Conservation (phyloP, 2,888 invertebrate species). For the Proisotoma minuta region DNA sequence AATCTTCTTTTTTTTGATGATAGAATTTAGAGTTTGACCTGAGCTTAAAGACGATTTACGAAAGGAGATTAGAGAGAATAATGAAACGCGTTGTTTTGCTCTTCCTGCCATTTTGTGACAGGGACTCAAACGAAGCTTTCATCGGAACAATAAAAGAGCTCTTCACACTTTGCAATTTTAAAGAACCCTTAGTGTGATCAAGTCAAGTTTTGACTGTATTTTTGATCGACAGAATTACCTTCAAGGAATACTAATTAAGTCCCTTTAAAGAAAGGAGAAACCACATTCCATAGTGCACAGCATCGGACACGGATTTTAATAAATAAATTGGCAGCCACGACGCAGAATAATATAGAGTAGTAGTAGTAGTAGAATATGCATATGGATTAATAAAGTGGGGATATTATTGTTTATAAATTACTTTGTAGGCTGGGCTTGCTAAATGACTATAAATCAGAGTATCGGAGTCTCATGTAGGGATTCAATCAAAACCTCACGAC, state of each 20-base stretch:
- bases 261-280: conserved; percentile 2
- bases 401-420: not conserved
- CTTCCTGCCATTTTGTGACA: too few relatives aligned
- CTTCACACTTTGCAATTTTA: conserved; percentile 30
- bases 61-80: too few relatives aligned
- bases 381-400: not conserved
- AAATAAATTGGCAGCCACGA: conserved; percentile 26
- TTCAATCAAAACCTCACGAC: conserved; percentile 45
- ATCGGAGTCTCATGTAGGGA: conserved; percentile 41
- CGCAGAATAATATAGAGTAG: not conserved
- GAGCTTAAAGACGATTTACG: too few relatives aligned
- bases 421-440: conserved; percentile 34
- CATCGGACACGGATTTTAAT: conserved; percentile 11
- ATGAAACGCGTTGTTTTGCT: too few relatives aligned
- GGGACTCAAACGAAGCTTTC: too few relatives aligned
- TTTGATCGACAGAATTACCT: conserved; percentile 17
- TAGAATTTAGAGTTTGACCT: too few relatives aligned
- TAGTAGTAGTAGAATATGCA: conserved; percentile 10
- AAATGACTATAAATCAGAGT: conserved; percentile 41
- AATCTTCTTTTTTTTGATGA: too few relatives aligned
- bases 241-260: conserved; percentile 16
- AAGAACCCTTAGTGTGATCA: conserved; percentile 9
- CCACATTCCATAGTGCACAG: not conserved
- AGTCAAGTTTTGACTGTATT: not conserved
- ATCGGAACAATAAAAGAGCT: conserved; percentile 20